Percentiles rank a stretch among this genome's conserved stretches.
Evolutionary conservation across 2,113 vertebrate genomes (phyloP).

Genomic region (Macroglossus sobrinus): DNA sequence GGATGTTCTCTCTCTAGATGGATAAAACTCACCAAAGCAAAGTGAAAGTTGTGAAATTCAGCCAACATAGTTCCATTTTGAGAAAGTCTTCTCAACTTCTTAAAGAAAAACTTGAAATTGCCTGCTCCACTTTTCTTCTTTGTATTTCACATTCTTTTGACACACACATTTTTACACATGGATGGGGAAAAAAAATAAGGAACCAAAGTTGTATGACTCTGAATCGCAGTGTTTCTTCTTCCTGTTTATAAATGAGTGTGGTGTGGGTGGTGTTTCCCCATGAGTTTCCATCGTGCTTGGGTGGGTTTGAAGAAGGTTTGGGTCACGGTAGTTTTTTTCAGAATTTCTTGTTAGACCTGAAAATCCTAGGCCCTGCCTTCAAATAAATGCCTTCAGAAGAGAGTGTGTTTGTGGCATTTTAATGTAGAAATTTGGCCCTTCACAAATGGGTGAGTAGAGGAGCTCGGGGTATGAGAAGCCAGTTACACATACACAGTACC

Average conservation of each 20-base stretch:
- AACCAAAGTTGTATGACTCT: background rate
- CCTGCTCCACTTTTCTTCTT: background rate
- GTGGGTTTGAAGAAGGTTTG: background rate
- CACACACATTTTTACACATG: background rate
- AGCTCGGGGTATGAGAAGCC: background rate
- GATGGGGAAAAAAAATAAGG: background rate
- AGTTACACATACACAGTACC: rapidly evolving
- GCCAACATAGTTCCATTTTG: background rate
- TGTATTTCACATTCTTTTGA: background rate
- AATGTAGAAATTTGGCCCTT: background rate
- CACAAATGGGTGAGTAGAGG: background rate
- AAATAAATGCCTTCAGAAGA: background rate
- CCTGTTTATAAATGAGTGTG: background rate
- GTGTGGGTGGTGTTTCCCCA: background rate
- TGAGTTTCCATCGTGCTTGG: background rate
- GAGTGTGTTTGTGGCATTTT: background rate
- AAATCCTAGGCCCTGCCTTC: background rate
- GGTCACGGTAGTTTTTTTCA: background rate
- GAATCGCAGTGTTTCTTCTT: background rate
- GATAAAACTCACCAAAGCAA: background rate
- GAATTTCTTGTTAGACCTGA: background rate
- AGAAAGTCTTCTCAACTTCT: background rate
- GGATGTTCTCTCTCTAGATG: background rate
- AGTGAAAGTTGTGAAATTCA: background rate
- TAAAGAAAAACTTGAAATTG: background rate